A percentile compares a stretch with the other conserved stretches of the same genome.
Evolutionary conservation across 2,113 vertebrate species (phyloP).

Genomic region (Coryphaenoides rupestris): DNA sequence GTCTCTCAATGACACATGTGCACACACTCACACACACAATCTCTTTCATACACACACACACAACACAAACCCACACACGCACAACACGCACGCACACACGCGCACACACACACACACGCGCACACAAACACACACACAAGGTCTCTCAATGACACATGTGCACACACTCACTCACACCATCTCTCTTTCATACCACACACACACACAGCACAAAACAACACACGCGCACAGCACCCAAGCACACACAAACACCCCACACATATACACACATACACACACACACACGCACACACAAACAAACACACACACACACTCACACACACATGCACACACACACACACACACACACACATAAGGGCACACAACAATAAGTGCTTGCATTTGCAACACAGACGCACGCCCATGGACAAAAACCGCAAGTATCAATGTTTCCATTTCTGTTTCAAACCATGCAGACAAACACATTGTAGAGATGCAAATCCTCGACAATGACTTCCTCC

Average conservation of each 20-base stretch:
- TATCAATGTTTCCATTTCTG: slow-evolving; percentile 25
- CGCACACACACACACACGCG: slow-evolving; percentile 4
- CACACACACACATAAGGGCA: neutral
- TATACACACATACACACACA: neutral
- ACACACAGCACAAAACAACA: neutral
- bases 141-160: too few relatives aligned
- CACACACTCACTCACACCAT: neutral
- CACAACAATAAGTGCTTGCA: too few relatives aligned
- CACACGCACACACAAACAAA: neutral
- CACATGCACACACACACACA: too few relatives aligned
- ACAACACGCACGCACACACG: neutral
- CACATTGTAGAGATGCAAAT: slow-evolving; percentile 55
- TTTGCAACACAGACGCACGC: neutral
- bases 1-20: neutral
- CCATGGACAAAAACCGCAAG: slow-evolving; percentile 1
- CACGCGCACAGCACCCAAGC: neutral
- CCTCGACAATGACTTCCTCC: neutral
- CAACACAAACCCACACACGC: neutral
- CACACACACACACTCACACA: neutral
- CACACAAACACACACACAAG: slow-evolving; percentile 1
- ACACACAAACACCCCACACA: slow-evolving; percentile 10
- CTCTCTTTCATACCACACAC: neutral
- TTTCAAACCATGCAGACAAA: slow-evolving; percentile 61
- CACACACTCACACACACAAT: neutral
- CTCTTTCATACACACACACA: neutral